A percentile compares a stretch with the other conserved stretches of the same genome.
phyloP scores from a whole-genome alignment of 2,797 vertebrate genomes.

The Bufotes viridis region DNA sequence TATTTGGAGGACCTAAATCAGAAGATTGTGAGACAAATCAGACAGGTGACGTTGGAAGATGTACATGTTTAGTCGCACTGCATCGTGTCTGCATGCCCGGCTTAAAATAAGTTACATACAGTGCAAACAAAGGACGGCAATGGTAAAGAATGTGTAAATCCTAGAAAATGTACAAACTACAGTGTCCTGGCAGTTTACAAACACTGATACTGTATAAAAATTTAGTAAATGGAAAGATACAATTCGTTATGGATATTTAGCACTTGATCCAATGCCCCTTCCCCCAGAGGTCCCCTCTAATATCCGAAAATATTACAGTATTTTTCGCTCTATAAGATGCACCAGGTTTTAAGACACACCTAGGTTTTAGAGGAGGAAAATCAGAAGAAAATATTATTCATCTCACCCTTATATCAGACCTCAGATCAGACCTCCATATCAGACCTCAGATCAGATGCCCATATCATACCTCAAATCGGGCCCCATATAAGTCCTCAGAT shows the following conservation, averaged over 20 bases:
- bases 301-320: too few relatives aligned
- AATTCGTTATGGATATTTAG: not conserved
- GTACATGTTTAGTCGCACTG: not conserved
- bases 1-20: not conserved
- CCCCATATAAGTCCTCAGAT: too few relatives aligned
- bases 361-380: too few relatives aligned
- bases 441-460: too few relatives aligned
- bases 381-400: too few relatives aligned
- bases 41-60: not conserved
- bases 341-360: too few relatives aligned
- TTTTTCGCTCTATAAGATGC: too few relatives aligned
- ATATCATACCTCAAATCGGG: too few relatives aligned
- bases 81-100: not conserved
- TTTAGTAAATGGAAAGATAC: not conserved
- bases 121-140: not conserved
- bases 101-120: not conserved
- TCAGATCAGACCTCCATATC: too few relatives aligned
- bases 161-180: not conserved
- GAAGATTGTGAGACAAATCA: not conserved
- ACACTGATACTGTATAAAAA: not conserved
- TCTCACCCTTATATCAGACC: too few relatives aligned
- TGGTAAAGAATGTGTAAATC: not conserved
- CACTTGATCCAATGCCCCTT: not conserved
- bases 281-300: too few relatives aligned
- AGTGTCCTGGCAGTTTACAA: not conserved